Evolutionary conservation across 2,888 invertebrate genomes (phyloP).

Genomic region (Gortyna flavago): DNA sequence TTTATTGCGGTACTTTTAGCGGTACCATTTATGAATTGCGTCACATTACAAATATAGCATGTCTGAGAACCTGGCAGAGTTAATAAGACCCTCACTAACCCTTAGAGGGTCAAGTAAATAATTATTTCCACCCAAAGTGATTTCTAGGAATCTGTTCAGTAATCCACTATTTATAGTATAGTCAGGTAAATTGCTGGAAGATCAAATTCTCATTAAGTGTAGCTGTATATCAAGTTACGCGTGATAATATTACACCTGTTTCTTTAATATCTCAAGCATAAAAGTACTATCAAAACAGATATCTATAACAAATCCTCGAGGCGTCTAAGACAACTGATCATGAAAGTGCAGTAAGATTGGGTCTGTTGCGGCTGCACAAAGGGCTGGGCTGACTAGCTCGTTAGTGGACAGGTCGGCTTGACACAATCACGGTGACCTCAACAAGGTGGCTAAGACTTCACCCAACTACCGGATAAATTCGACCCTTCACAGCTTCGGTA

Average conservation of each 20-base stretch:
- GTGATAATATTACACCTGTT: not conserved
- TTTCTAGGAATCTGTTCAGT: slow-evolving; percentile 30
- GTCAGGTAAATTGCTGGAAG: slow-evolving; percentile 3
- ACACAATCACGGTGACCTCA: slow-evolving; percentile 67
- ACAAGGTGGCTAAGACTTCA: slow-evolving; percentile 65
- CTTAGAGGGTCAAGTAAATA: slow-evolving; percentile 31
- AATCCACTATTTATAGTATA: slow-evolving; percentile 9
- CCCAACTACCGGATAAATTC: slow-evolving; percentile 62
- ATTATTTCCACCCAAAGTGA: slow-evolving; percentile 17
- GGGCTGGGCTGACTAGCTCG: slow-evolving; percentile 59
- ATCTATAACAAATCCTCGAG: slow-evolving; percentile 7
- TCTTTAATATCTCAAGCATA: not conserved
- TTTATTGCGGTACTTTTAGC: not conserved
- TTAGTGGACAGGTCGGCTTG: slow-evolving; percentile 59
- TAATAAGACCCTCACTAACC: slow-evolving; percentile 37
- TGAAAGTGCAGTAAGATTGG: slow-evolving; percentile 67
- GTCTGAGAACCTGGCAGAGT: slow-evolving; percentile 5
- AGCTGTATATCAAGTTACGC: not conserved
- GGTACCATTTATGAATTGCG: not conserved
- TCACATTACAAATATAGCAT: slow-evolving; percentile 1
- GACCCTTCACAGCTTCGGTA: slow-evolving; percentile 14
- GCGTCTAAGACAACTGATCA: slow-evolving; percentile 46
- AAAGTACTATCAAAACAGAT: not conserved
- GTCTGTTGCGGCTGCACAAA: slow-evolving; percentile 65
- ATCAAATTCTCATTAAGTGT: slow-evolving; percentile 13